These are phyloP conservation scores for Papilio gigon DNA, from an alignment of 2,888 invertebrate species.

Conservation along the genomic window DNA sequence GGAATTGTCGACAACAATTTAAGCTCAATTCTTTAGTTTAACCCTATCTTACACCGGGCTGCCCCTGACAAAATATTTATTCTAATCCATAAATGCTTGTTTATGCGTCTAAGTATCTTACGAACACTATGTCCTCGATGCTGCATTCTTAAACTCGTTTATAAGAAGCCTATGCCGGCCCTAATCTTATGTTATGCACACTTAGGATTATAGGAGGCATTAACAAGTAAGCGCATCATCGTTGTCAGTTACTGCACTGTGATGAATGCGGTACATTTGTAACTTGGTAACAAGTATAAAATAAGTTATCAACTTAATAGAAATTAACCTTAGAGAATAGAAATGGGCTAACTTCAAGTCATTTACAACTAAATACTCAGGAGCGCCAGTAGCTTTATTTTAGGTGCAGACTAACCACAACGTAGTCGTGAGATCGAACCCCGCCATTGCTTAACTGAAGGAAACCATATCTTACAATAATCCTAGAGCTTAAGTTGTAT, in stretches of 20 bases:
- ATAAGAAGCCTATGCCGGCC: slow-evolving; percentile 16
- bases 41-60: slow-evolving; percentile 16
- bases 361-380: background rate
- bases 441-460: too few relatives aligned
- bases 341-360: background rate
- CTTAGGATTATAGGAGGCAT: slow-evolving; percentile 15
- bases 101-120: slow-evolving; percentile 18
- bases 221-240: slow-evolving; percentile 10
- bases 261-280: slow-evolving; percentile 1
- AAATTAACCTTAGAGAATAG: background rate
- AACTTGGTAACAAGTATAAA: background rate
- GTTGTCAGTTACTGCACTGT: background rate
- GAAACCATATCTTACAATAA: too few relatives aligned
- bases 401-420: too few relatives aligned
- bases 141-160: slow-evolving; percentile 15
- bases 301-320: background rate
- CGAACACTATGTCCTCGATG: slow-evolving; percentile 6
- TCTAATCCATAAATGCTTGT: slow-evolving; percentile 23
- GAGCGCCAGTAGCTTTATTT: too few relatives aligned
- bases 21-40: background rate
- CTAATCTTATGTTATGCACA: slow-evolving; percentile 20
- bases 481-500: too few relatives aligned
- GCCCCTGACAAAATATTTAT: slow-evolving; percentile 41
- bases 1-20: background rate
- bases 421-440: too few relatives aligned